phyloP scores from a whole-genome alignment of 2,113 vertebrate genomes.

The Sylvia atricapilla region DNA sequence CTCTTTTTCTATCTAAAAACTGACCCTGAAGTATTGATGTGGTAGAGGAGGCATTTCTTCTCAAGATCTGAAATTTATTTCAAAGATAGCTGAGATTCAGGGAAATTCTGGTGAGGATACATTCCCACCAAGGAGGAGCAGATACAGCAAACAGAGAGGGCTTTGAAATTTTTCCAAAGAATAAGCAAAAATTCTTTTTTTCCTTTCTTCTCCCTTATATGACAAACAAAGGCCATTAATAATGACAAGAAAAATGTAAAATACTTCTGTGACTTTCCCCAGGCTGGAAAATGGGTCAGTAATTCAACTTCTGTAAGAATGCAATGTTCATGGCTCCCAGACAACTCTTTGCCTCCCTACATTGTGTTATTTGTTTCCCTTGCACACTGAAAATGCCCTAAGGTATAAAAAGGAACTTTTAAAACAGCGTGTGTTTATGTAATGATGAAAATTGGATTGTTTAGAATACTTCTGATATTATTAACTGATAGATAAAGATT shows the following conservation, averaged over 20 bases:
- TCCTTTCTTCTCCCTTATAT: background rate
- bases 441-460: constrained; percentile 13
- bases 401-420: background rate
- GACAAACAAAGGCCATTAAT: background rate
- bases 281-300: background rate
- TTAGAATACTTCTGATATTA: background rate
- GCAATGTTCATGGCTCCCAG: background rate
- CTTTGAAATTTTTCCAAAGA: background rate
- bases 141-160: background rate
- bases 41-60: background rate
- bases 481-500: background rate
- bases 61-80: background rate
- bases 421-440: background rate
- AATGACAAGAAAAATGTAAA: background rate
- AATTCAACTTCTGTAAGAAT: background rate
- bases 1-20: background rate
- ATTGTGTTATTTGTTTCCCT: background rate
- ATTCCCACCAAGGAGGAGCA: fast-evolving
- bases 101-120: background rate
- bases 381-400: background rate
- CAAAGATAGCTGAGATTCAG: background rate
- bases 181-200: background rate
- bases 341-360: background rate
- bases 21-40: too few species aligned
- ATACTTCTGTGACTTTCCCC: background rate